Evolutionary conservation across 2,797 vertebrate genomes (phyloP).

Genomic region (Kryptopterus vitreolus): DNA sequence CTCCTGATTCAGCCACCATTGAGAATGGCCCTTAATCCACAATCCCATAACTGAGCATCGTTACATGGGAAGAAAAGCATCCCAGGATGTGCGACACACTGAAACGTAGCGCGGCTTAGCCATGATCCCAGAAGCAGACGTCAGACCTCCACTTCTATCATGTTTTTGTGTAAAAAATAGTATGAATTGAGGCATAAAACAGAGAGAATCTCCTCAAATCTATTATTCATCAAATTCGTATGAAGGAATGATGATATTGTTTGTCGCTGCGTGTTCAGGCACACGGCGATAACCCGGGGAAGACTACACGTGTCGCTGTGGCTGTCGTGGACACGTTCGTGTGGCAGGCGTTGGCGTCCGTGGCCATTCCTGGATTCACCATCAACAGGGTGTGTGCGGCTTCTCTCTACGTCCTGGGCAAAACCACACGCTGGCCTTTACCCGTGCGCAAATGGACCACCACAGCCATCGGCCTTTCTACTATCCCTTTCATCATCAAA

Average conservation of each 20-base stretch:
- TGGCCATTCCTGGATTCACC: slow-evolving; percentile 92
- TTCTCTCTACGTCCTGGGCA: slow-evolving; percentile 82
- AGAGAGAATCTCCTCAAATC: background rate
- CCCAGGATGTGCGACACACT: background rate
- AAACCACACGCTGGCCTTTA: slow-evolving; percentile 84
- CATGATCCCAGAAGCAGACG: background rate
- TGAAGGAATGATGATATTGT: background rate
- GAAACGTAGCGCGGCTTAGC: background rate
- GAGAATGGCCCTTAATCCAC: too few species aligned
- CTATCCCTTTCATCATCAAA: slow-evolving; percentile 91
- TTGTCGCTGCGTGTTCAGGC: slow-evolving; percentile 60
- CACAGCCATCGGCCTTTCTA: slow-evolving; percentile 86
- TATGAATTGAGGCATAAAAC: background rate
- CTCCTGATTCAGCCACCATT: too few species aligned
- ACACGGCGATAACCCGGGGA: slow-evolving; percentile 71
- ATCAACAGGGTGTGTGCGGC: slow-evolving; percentile 91
- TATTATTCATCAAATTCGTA: background rate
- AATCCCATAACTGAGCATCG: too few species aligned
- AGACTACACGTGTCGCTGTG: slow-evolving; percentile 68
- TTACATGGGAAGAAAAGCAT: background rate
- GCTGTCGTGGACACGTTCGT: slow-evolving; percentile 93
- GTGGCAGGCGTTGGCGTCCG: slow-evolving; percentile 94
- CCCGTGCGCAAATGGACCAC: slow-evolving; percentile 90
- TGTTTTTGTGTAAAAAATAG: background rate
- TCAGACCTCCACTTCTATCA: background rate